A percentile compares a stretch with the other conserved stretches of the same genome.
These are phyloP conservation scores for Megaleporinus macrocephalus DNA, from an alignment of 2,113 vertebrate genomes.

Conservation along the genomic window DNA sequence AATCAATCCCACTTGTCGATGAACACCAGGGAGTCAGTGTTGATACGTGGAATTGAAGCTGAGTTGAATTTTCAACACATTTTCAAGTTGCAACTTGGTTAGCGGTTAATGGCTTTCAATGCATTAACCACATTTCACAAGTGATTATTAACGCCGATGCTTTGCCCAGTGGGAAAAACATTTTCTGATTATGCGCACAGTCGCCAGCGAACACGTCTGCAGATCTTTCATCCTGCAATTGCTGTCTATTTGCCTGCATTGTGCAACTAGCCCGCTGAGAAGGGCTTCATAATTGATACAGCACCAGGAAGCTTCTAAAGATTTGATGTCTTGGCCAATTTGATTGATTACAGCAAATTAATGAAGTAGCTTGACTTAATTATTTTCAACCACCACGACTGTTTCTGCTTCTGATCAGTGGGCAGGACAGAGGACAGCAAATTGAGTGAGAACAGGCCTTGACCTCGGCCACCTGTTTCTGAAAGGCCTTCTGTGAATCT, in stretches of 20 bases:
- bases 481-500: neutral
- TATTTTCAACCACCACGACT: neutral
- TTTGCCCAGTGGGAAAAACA: neutral
- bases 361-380: neutral
- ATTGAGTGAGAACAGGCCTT: neutral
- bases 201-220: neutral
- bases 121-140: neutral
- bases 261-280: neutral
- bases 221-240: neutral
- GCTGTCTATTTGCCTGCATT: neutral
- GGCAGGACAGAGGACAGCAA: neutral
- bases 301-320: neutral
- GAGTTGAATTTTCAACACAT: neutral
- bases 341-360: constrained; percentile 1
- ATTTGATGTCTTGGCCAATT: neutral
- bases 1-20: constrained; percentile 23
- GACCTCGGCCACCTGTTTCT: neutral
- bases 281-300: neutral
- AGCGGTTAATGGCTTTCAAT: neutral
- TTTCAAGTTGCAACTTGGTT: neutral
- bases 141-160: neutral
- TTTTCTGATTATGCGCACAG: neutral
- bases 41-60: neutral
- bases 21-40: neutral
- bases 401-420: neutral